Base-by-base conservation (phyloP, 2,113 vertebrate species). In the Macrotis lagotis region DNA sequence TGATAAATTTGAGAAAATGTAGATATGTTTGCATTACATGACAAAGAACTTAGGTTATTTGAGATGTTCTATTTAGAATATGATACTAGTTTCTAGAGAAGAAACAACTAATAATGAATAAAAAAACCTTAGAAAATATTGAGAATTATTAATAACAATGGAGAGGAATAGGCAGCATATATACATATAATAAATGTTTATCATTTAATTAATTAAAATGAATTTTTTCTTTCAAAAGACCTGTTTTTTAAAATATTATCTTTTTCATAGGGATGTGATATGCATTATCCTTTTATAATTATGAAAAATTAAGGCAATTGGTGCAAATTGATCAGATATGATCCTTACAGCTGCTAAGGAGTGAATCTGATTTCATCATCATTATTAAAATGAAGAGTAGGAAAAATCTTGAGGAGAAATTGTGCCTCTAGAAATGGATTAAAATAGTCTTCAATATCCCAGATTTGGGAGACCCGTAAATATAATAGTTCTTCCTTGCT, bases 31-130 rank as follows among this genome's bases (percentile, higher is more conserved):
- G 47, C 22, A 25, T 90, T 83, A 66, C 37, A 25, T 89, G 59
- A 90, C 44, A 48, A 91, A 28, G 47, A 50, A 91, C 24, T 91
- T 93, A 92, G 94, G 50, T 90, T 91, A 94, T 55, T 37, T 90
- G n/a, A 93, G 91, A 49, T 55, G 90, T 37, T 50, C 22, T 16
- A 25, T 10, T 49, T 94, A 55, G 66, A 14, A 55, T 53, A 49
- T 0, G 19, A 91, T 37, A 96, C 90, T 95, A 83, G 28, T 92
- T 93, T 95, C 88, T 50, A 91, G 51, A 50, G 24, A 91, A 95
- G 37, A 94, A 94, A 92, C 16, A 83, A 50, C 47, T 66, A 88
- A 89, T 50, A 31, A 89, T 48, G 50, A 83, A 91, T 44, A 51
- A 89, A 51, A 89, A 48, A 66, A 48, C 5, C 25, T 93, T 95